A percentile compares a stretch with the other conserved stretches of the same genome.
Evolutionary conservation across 2,888 invertebrate species (phyloP).

Genomic region (Balanococcus diminutus): DNA sequence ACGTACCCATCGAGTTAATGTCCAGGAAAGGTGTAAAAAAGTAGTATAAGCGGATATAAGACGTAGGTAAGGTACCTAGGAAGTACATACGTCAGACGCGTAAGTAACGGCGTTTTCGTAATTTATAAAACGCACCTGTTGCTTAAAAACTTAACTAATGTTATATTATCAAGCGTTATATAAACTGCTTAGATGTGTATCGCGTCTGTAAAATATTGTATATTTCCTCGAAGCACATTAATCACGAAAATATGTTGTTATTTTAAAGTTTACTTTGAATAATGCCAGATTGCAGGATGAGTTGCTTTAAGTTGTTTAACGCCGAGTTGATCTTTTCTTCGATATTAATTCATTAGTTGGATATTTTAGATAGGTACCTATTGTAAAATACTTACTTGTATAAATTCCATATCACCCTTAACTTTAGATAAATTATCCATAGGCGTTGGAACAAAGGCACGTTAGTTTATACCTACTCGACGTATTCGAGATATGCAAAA

Average conservation of each 20-base stretch:
- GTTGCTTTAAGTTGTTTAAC: not conserved
- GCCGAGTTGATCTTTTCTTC: not conserved
- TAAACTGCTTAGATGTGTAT: slow-evolving; percentile 5
- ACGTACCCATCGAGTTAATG: not conserved
- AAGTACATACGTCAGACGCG: not conserved
- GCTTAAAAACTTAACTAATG: slow-evolving; percentile 1
- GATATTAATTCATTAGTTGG: not conserved
- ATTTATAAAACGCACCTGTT: slow-evolving; percentile 25
- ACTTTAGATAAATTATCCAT: not conserved
- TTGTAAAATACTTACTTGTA: not conserved
- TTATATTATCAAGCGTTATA: not conserved
- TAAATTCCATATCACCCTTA: not conserved
- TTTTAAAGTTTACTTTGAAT: not conserved
- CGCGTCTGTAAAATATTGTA: not conserved
- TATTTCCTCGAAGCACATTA: not conserved
- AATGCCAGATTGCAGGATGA: not conserved
- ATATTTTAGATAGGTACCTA: not conserved
- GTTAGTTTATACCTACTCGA: not conserved
- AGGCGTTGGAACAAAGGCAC: not conserved
- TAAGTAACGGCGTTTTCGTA: not conserved
- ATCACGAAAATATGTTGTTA: not conserved
- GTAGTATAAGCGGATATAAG: not conserved
- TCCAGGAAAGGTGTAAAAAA: not conserved
- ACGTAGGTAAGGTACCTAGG: not conserved
- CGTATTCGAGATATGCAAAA: not conserved